phyloP scores from a whole-genome alignment of 2,888 invertebrate species.

The Macrophya alboannulata region DNA sequence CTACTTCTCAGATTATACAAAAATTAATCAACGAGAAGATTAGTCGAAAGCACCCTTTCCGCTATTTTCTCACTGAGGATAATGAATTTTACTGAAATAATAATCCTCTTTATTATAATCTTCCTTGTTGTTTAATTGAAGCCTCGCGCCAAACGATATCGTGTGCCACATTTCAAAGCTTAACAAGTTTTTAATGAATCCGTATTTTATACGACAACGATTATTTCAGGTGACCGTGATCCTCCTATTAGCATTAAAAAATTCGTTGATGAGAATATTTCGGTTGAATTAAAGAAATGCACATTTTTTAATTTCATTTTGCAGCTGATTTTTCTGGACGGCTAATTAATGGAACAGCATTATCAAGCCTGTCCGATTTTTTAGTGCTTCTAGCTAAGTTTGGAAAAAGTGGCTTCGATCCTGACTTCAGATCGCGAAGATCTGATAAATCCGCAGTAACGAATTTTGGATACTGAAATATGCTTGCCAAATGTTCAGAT shows the following conservation, averaged over 20 bases:
- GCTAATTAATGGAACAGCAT: neutral
- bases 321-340: neutral
- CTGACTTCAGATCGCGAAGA: neutral
- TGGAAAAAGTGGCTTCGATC: neutral
- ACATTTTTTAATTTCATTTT: neutral
- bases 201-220: neutral
- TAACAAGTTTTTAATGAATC: conserved; percentile 4
- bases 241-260: neutral
- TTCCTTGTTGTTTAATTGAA: neutral
- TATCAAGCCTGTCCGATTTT: neutral
- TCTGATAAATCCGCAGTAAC: neutral
- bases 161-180: neutral
- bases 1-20: conserved; percentile 24
- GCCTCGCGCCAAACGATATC: neutral
- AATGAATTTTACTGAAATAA: conserved; percentile 17
- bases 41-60: conserved; percentile 1
- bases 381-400: neutral
- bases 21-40: conserved; percentile 21
- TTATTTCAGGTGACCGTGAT: neutral
- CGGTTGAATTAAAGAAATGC: neutral
- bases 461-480: neutral
- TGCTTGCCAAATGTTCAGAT: neutral
- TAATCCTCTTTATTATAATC: conserved; percentile 32
- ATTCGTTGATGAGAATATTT: neutral
- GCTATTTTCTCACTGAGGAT: neutral